A percentile compares a stretch with the other conserved stretches of the same genome.
Evolutionary conservation across 2,113 vertebrate species (phyloP).

Genomic region (Balaeniceps rex): DNA sequence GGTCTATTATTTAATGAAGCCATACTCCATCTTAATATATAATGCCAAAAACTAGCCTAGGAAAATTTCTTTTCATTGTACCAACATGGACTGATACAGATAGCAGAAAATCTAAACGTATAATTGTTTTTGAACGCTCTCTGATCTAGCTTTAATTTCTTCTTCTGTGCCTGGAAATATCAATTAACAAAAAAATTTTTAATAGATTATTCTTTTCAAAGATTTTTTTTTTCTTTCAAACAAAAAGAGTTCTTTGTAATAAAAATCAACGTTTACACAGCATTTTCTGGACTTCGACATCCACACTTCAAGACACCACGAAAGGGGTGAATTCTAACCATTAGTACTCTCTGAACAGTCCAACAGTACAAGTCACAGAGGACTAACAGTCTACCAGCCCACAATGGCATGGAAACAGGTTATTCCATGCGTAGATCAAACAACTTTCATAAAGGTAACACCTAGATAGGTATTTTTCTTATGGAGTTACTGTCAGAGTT

Average conservation of each 20-base stretch:
- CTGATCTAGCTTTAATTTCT: neutral
- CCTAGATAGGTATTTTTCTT: neutral
- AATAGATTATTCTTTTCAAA: neutral
- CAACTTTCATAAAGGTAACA: neutral
- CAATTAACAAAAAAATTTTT: neutral
- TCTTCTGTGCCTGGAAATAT: neutral
- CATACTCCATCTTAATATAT: neutral
- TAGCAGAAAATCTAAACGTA: neutral
- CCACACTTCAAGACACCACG: neutral
- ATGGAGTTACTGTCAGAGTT: neutral
- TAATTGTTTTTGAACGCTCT: neutral
- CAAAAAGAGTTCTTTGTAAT: neutral
- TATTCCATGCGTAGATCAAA: neutral
- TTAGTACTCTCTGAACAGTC: fast-evolving
- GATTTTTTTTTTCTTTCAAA: neutral
- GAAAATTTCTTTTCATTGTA: neutral
- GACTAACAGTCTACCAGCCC: neutral
- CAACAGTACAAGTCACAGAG: neutral
- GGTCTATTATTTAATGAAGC: neutral
- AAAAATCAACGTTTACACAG: neutral
- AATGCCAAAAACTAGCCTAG: neutral
- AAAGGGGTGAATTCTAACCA: neutral
- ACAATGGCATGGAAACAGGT: neutral
- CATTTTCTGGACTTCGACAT: neutral
- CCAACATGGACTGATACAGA: neutral